phyloP scores from a whole-genome alignment of 2,888 invertebrate species.

The Cryptus armator region DNA sequence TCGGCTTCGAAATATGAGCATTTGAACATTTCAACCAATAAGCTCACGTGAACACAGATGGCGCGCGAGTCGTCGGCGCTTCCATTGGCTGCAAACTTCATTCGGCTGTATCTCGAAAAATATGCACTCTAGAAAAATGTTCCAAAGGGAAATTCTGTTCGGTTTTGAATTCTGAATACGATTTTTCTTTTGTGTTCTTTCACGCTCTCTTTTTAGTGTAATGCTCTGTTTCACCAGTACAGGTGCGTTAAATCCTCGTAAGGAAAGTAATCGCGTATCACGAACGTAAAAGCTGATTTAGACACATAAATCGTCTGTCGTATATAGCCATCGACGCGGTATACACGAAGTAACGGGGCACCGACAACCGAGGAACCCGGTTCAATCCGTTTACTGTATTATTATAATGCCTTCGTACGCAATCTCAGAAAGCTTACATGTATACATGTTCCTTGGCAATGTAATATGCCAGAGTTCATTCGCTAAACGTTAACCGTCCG shows the following conservation, averaged over 20 bases:
- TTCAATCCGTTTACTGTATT: conserved; percentile 53
- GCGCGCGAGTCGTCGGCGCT: background rate
- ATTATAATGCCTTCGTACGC: conserved; percentile 50
- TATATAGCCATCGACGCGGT: background rate
- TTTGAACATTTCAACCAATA: background rate
- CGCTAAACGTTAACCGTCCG: conserved; percentile 44
- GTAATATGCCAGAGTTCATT: conserved; percentile 45
- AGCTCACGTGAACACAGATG: background rate
- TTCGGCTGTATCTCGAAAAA: background rate
- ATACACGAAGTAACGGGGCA: conserved; percentile 56
- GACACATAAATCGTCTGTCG: conserved; percentile 3
- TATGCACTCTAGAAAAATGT: background rate
- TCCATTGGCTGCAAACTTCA: background rate
- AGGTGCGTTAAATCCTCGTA: background rate
- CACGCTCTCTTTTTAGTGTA: background rate
- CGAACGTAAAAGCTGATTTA: background rate
- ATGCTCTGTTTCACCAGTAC: background rate
- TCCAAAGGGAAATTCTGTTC: background rate
- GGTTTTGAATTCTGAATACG: background rate
- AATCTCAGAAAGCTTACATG: conserved; percentile 44
- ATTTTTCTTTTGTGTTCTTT: background rate
- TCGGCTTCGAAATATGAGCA: background rate
- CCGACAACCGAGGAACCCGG: conserved; percentile 47
- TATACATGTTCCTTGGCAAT: conserved; percentile 38
- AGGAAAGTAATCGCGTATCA: conserved; percentile 15